Evolutionary conservation across 2,113 vertebrate species (phyloP).

Genomic region (Vireo altiloquus): DNA sequence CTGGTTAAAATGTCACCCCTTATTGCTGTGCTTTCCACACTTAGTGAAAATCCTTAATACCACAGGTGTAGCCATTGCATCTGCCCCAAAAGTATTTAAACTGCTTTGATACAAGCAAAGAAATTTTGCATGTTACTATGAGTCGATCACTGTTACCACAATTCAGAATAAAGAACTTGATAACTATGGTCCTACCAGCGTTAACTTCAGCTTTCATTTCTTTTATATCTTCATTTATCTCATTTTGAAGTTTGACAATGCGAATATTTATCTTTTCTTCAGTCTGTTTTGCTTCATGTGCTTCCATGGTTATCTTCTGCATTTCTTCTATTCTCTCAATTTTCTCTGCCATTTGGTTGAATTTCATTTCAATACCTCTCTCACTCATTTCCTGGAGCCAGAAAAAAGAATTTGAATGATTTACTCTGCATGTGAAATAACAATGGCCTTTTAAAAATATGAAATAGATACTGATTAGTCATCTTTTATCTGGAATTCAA

Average conservation of each 20-base stretch:
- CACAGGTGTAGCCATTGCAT: not conserved
- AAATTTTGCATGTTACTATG: not conserved
- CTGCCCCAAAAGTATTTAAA: not conserved
- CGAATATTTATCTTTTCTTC: slow-evolving; percentile 73
- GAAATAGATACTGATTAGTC: not conserved
- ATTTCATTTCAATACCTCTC: slow-evolving; percentile 69
- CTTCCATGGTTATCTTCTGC: slow-evolving; percentile 67
- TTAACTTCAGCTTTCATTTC: slow-evolving; percentile 77
- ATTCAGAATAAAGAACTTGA: not conserved
- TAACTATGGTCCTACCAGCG: slow-evolving; percentile 65
- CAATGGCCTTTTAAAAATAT: not conserved
- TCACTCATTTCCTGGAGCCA: slow-evolving; percentile 68
- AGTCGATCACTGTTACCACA: not conserved
- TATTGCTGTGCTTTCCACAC: not conserved
- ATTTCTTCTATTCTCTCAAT: slow-evolving; percentile 74
- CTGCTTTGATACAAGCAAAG: not conserved
- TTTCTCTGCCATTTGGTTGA: slow-evolving; percentile 75
- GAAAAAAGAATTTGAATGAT: not conserved
- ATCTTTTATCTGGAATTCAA: not conserved
- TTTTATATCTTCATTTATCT: slow-evolving; percentile 74
- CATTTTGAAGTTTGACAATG: slow-evolving; percentile 71
- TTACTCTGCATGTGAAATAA: not conserved
- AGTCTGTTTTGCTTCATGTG: slow-evolving; percentile 50
- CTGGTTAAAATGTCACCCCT: not conserved
- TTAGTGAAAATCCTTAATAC: not conserved